Evolutionary conservation across 2,113 vertebrate species (phyloP).

Genomic region (Platycercus adscitus): DNA sequence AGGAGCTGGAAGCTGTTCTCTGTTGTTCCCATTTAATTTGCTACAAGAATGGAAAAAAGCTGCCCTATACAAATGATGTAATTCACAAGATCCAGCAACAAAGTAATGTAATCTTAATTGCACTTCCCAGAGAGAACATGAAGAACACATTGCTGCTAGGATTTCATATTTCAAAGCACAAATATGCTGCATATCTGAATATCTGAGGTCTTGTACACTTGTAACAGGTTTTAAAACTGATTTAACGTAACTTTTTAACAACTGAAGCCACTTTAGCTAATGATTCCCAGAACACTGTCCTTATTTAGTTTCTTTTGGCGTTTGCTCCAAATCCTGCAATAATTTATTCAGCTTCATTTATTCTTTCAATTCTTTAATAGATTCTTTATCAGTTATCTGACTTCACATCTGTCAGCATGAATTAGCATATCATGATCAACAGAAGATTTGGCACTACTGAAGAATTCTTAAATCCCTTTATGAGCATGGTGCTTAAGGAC

Average conservation of each 20-base stretch:
- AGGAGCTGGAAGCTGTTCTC: constrained; percentile 60
- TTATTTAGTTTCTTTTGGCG: not conserved
- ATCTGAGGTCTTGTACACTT: not conserved
- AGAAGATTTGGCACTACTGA: not conserved
- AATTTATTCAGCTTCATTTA: not conserved
- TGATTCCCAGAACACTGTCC: not conserved
- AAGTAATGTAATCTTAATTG: constrained; percentile 9
- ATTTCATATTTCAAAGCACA: constrained; percentile 45
- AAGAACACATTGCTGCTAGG: constrained; percentile 22
- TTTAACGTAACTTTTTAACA: not conserved
- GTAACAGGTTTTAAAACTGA: not conserved
- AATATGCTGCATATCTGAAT: not conserved
- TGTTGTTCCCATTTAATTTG: not conserved
- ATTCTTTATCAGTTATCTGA: not conserved
- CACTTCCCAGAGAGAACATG: not conserved
- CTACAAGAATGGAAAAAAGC: constrained; percentile 22
- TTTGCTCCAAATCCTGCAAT: not conserved
- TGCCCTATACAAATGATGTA: constrained; percentile 58
- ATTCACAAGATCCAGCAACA: constrained; percentile 50
- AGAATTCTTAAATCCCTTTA: not conserved
- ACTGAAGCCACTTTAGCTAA: not conserved
- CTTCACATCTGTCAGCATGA: not conserved
- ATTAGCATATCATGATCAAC: not conserved
- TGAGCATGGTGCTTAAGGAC: not conserved
- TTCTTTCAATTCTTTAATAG: not conserved